Base-by-base conservation (phyloP, 2,113 vertebrate genomes). In the Tamias sibiricus region DNA sequence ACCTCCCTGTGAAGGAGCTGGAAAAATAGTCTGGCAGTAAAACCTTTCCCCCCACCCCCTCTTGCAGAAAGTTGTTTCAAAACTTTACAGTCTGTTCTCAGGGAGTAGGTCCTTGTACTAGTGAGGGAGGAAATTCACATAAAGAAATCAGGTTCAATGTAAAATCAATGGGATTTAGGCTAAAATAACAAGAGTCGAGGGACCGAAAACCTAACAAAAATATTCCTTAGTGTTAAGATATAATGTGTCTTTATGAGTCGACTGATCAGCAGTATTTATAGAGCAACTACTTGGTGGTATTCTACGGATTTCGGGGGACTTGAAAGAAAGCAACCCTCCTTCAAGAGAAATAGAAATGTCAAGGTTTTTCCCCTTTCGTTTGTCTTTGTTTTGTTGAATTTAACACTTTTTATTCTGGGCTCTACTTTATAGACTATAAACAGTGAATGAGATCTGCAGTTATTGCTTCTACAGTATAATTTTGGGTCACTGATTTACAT, bases 1-100 rank as follows among this genome's bases (percentile, higher is more conserved):
- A 74, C 54, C 47, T 80, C 71, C 32, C 80, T 20, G 6, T 0
- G 71, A 22, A 40, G 69, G 59, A 83, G 49, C 30, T n/a, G 47
- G 57, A 54, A 76, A 94, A 92, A 84, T 71, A 93, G 82, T 20
- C 47, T 32, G 85, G 75, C 66, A 91, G 52, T 57, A 47, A 90
- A 74, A 49, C 74, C 6, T 52, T 47, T 66, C 40, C 26, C 22
- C 74, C 32, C 0, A 2, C 6, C 11, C 35, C 28, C 22, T 84
- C n/a, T 30, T 11, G 17, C 49, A 91, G 49, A 96, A 97, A 69
- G 26, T 68, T 74, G 37, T 93, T 90, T 76, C 37, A 71, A 83
- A 95, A 92, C 66, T 92, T 96, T 89, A 83, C 54, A 66, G 40
- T 87, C 52, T 96, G 52, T 62, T 90, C 37, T 92, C 54, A 82